These are phyloP conservation scores for Festucalex cinctus DNA, from an alignment of 2,113 vertebrate species.

Conservation along the genomic window DNA sequence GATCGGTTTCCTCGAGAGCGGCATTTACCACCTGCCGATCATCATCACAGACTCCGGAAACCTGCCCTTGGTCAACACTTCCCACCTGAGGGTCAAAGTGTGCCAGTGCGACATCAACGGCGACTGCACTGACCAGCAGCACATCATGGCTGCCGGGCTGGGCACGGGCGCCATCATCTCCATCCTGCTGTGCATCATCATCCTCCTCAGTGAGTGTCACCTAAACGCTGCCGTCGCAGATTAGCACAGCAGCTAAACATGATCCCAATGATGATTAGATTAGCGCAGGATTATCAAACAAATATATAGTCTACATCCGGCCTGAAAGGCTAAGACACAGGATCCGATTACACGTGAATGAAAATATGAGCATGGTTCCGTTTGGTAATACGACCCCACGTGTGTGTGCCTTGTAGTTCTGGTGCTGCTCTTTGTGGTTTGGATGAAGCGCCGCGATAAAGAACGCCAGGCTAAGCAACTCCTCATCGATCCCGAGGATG, in stretches of 20 bases:
- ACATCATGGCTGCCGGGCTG: slow-evolving; percentile 88
- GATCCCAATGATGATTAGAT: slow-evolving; percentile 52
- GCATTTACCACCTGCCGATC: slow-evolving; percentile 91
- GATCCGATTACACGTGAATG: slow-evolving; percentile 53
- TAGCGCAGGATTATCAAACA: slow-evolving; percentile 56
- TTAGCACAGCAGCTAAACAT: slow-evolving; percentile 51
- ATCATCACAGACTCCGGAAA: slow-evolving; percentile 96
- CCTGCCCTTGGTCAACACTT: slow-evolving; percentile 89
- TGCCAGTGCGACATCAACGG: slow-evolving; percentile 92
- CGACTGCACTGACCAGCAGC: slow-evolving; percentile 90
- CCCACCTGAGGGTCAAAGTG: slow-evolving; percentile 90
- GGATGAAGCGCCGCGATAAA: slow-evolving; percentile 96
- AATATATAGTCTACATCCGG: slow-evolving; percentile 34
- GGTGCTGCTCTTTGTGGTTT: slow-evolving; percentile 93
- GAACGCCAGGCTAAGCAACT: slow-evolving; percentile 95
- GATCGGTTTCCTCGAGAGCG: slow-evolving; percentile 88
- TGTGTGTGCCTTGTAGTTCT: slow-evolving; percentile 73
- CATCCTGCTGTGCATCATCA: slow-evolving; percentile 96
- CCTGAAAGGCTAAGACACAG: slow-evolving; percentile 33
- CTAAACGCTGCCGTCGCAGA: slow-evolving; percentile 24
- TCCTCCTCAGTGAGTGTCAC: slow-evolving; percentile 89
- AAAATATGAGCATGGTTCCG: slow-evolving; percentile 50
- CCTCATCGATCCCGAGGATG: slow-evolving; percentile 93
- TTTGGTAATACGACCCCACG: slow-evolving; percentile 30
- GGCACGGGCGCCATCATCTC: slow-evolving; percentile 94